Conservation (phyloP, 2,113 vertebrate species). For the Phoxinus phoxinus region DNA sequence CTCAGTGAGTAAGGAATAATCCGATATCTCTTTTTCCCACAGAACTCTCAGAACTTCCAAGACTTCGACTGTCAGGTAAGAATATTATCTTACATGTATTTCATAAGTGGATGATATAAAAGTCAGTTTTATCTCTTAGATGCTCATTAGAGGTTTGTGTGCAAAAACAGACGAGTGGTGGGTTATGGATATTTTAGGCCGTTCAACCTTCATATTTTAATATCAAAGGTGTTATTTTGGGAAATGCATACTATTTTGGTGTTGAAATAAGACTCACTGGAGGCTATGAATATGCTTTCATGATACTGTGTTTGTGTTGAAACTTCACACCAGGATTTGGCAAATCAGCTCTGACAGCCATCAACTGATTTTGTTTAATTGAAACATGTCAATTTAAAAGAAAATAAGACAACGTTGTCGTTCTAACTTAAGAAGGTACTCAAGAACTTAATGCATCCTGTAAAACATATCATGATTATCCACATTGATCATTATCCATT, state of each 20-base stretch:
- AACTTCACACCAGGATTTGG: background rate
- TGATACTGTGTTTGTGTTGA: background rate
- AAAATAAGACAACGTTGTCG: background rate
- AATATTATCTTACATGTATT: background rate
- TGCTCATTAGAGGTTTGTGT: background rate
- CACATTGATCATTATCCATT: background rate
- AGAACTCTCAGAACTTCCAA: conserved; percentile 94
- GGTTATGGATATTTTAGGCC: background rate
- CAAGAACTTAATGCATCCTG: background rate
- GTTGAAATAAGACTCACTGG: background rate
- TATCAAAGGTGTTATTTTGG: background rate
- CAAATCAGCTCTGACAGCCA: background rate
- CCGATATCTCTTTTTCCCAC: conserved; percentile 67
- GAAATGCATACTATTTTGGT: background rate
- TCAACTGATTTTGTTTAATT: too few relatives aligned
- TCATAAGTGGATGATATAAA: background rate
- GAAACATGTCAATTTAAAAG: background rate
- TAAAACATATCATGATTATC: background rate
- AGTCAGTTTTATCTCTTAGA: background rate
- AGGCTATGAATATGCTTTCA: background rate
- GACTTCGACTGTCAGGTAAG: conserved; percentile 97
- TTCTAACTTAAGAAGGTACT: background rate
- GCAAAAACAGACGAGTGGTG: background rate
- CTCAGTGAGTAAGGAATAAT: background rate
- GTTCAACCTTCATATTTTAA: background rate